Evolutionary conservation across 2,888 invertebrate species (phyloP).

Genomic region (Omphaloscelis lunosa): DNA sequence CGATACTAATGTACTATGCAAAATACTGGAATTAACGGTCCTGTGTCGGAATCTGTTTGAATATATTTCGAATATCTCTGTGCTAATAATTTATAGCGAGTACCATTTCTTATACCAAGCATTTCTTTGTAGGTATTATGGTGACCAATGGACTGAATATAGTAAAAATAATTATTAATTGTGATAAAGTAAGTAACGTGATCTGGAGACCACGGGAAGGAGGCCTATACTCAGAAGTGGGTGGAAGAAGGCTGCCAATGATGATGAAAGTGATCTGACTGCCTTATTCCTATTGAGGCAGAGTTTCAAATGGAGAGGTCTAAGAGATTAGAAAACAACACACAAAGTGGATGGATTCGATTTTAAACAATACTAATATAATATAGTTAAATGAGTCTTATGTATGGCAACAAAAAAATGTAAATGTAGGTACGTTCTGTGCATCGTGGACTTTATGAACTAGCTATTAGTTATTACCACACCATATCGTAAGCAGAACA

Average conservation of each 20-base stretch:
- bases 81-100: conserved; percentile 13
- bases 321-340: not conserved
- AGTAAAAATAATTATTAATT: not conserved
- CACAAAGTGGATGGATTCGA: not conserved
- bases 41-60: conserved; percentile 30
- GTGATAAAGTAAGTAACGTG: not conserved
- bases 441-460: not conserved
- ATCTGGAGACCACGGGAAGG: no score
- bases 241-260: no score
- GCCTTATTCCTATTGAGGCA: not conserved
- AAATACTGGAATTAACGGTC: conserved; percentile 47
- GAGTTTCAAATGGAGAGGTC: not conserved
- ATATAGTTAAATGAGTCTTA: no score
- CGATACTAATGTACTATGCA: conserved; percentile 47
- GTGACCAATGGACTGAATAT: not conserved
- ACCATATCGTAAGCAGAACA: not conserved
- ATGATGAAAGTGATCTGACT: not conserved
- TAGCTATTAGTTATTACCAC: not conserved
- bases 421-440: not conserved
- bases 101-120: not conserved
- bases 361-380: no score
- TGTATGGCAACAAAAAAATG: not conserved
- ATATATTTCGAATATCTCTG: conserved; percentile 37
- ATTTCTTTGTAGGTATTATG: not conserved
- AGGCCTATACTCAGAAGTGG: no score